Evolutionary conservation across 2,113 vertebrate genomes (phyloP).

Genomic region (Microtus oregoni): DNA sequence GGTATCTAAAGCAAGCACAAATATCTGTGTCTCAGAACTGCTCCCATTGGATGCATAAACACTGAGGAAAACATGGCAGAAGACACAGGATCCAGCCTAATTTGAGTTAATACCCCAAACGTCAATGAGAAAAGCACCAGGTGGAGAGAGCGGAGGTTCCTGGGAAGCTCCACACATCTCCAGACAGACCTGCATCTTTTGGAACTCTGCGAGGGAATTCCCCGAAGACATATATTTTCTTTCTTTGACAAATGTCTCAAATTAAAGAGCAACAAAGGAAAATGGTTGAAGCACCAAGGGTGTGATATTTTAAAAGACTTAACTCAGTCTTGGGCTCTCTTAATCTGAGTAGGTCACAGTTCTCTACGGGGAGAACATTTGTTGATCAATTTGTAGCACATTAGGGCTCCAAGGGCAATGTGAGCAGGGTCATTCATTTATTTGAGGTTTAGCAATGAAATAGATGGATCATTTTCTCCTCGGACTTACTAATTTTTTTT

Average conservation of each 20-base stretch:
- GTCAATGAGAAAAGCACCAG: slow-evolving; percentile 58
- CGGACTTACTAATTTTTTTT: not conserved
- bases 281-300: slow-evolving; percentile 70
- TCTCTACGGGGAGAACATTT: slow-evolving; percentile 67
- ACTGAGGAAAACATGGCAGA: not conserved
- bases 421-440: slow-evolving; percentile 57
- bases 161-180: slow-evolving; percentile 13
- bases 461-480: slow-evolving; percentile 63
- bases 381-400: slow-evolving; percentile 72
- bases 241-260: slow-evolving; percentile 78
- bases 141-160: slow-evolving; percentile 24
- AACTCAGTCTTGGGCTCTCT: not conserved
- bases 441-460: slow-evolving; percentile 65
- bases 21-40: not conserved
- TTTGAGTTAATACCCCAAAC: not conserved
- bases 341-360: slow-evolving; percentile 16
- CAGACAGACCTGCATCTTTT: slow-evolving; percentile 63
- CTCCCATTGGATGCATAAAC: not conserved
- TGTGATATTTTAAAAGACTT: slow-evolving; percentile 80
- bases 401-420: slow-evolving; percentile 9
- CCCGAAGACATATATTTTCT: slow-evolving; percentile 75
- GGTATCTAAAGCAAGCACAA: not conserved
- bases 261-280: slow-evolving; percentile 80
- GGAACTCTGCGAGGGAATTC: slow-evolving; percentile 63
- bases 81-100: not conserved